Evolutionary conservation across 2,113 vertebrate genomes (phyloP).

Genomic region (Ondatra zibethicus): DNA sequence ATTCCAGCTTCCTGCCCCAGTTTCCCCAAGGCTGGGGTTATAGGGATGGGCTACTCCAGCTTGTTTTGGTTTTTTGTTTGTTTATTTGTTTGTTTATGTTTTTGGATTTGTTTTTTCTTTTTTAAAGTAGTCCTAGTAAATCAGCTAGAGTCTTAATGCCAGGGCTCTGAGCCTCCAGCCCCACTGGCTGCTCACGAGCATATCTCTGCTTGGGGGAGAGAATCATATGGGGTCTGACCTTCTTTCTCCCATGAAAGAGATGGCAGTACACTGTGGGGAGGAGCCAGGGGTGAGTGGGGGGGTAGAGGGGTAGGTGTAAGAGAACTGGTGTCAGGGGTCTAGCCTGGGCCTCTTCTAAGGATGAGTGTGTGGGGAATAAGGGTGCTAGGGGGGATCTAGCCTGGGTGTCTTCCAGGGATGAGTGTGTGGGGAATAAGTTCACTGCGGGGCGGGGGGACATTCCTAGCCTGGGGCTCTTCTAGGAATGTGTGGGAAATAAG

Average conservation of each 20-base stretch:
- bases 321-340: neutral
- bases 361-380: neutral
- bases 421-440: neutral
- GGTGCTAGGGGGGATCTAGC: neutral
- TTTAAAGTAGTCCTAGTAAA: neutral
- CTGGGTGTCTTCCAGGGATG: neutral
- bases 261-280: accelerated
- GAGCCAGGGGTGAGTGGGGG: neutral
- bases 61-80: too few species aligned
- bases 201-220: neutral
- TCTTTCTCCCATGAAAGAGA: too few species aligned
- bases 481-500: too few species aligned
- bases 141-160: neutral
- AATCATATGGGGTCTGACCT: accelerated
- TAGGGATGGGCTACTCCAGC: neutral
- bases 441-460: neutral
- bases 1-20: neutral
- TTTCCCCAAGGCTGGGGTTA: neutral
- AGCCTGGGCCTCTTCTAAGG: neutral
- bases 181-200: accelerated
- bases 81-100: too few species aligned
- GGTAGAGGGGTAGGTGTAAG: neutral
- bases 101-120: neutral
- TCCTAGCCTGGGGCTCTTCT: too few species aligned
- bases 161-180: neutral